Base-by-base conservation (phyloP, 1,140 invertebrate genomes). In the Philaenus spumarius region DNA sequence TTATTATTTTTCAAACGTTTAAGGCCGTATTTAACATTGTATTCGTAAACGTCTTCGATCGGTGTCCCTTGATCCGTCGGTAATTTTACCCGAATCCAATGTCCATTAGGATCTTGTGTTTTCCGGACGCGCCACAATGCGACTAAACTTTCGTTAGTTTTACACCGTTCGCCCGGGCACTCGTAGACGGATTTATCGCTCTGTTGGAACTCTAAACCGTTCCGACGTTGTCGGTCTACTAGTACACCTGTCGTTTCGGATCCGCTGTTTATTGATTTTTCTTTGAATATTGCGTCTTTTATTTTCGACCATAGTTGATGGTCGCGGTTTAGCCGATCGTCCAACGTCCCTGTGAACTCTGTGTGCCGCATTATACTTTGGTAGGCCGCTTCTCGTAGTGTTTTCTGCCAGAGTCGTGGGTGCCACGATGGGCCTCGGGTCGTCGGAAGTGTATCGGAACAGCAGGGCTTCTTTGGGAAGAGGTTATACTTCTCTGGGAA, bases 11-110 rank as follows among this genome's bases (percentile, higher is more conserved):
- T 20, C 40, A 43, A 30, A 4, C 26, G 26, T 55, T 64, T 59
- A 2, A 64, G 53, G 14, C 63, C 63, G 35, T 20, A 17, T 45
- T 52, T 45, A 23, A 46, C 14, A 53, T 24, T 64, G 50, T 60
- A 64, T 47, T 62, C 54, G 48, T 64, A 64, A 1, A 60, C 30
- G 39, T 62, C 58, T 43, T 64, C 63, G n/a, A 26, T 58, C 5
- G 30, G 35, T n/a, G 30, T 35, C 1, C 40, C 37, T 43, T 30
- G 24, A 24, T 46, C 20, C 12, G 34, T 30, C 15, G 63, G 61
- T 6, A 64, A 30, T 51, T 64, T 64, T 2, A 64, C 50, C 14
- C 42, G 35, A 11, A 64, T 57, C 22, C 50, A 52, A 17, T 56
- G 26, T 24, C 39, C 37, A 19, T 62, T 55, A 14, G 58, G 58